These are phyloP conservation scores for Synanthedon tipuliformis DNA, from an alignment of 2,888 invertebrate species.

Conservation along the genomic window DNA sequence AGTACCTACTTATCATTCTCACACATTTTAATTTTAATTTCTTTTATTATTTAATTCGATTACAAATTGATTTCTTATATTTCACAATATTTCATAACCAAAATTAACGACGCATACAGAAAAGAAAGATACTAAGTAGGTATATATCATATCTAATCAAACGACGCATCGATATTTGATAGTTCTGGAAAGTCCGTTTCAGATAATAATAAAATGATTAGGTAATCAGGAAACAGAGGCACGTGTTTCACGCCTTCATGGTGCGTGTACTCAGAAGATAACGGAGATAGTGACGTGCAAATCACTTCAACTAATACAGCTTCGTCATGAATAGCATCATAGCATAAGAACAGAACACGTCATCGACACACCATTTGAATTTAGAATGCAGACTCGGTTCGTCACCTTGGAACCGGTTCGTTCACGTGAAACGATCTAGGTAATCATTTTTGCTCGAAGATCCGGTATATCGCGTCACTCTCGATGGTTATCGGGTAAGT, in stretches of 20 bases:
- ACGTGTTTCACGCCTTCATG: background rate
- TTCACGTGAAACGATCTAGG: conserved; percentile 4
- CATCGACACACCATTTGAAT: background rate
- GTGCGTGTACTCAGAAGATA: background rate
- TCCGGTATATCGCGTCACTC: conserved; percentile 6
- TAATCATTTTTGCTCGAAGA: conserved; percentile 8
- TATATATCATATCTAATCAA: background rate
- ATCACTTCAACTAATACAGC: background rate
- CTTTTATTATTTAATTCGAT: too few relatives aligned
- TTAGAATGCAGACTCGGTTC: background rate
- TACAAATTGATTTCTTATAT: background rate
- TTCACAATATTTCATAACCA: background rate
- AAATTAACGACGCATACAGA: background rate
- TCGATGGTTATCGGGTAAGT: conserved; percentile 9
- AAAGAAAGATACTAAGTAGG: background rate
- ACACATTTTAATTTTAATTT: too few relatives aligned
- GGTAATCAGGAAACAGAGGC: background rate
- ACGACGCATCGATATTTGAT: too few relatives aligned
- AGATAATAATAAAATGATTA: background rate
- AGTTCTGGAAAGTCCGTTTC: background rate
- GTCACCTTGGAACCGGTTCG: background rate
- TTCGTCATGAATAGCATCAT: background rate
- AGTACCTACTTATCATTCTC: too few relatives aligned
- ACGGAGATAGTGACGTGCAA: background rate
- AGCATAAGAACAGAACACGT: background rate